Evolutionary conservation across 2,113 vertebrate species (phyloP), one percentile per base, ranked within the genome.

Genomic region (Sceloporus undulatus): DNA sequence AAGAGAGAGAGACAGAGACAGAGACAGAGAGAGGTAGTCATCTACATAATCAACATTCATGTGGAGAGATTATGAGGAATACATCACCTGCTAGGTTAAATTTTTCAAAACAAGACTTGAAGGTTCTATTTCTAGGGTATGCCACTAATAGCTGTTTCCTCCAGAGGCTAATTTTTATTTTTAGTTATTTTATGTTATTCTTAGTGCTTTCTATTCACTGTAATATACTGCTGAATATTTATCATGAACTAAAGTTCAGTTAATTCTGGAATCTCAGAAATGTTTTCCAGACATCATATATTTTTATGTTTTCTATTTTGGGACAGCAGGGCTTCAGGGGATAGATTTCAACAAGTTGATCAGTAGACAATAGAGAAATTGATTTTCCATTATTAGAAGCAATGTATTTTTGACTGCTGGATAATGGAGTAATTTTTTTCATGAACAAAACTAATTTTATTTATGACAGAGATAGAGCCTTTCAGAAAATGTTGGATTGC

Each of bases 221-320:
- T 42, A 54, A 74, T 73, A 56, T 71, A 73, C 68, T 40, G 74
- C 59, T 73, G 70, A 82, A 73, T 73, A 74, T 59, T 81, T 85
- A 84, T 76, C 23, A 76, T n/a, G 25, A 23, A 74, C 14, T 70
- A 54, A 66, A 74, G 34, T 81, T 42, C 14, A 48, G 54, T n/a
- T 74, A 48, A 76, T 75, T 65, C 34, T 82, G 56, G 59, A 85
- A 78, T 27, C 38, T 52, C 14, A 76, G 18, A 59, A 78, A 85
- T 66, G 40, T 40, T 77, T 85, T 6, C 23, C 84, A 78, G 25
- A 78, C 66, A 27, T 59, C 9, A 52, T 68, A 8, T 29, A 5
- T 34, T 76, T 42, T 48, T 85, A 21, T 66, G 42, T 2, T 9
- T 68, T 11, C 34, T 77, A 78, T 76, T 85, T n/a, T 48, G 23